Percentiles rank a stretch among this genome's conserved stretches.
Conservation (phyloP, 2,797 vertebrate genomes). For the Enteromius unitaeniatus region DNA sequence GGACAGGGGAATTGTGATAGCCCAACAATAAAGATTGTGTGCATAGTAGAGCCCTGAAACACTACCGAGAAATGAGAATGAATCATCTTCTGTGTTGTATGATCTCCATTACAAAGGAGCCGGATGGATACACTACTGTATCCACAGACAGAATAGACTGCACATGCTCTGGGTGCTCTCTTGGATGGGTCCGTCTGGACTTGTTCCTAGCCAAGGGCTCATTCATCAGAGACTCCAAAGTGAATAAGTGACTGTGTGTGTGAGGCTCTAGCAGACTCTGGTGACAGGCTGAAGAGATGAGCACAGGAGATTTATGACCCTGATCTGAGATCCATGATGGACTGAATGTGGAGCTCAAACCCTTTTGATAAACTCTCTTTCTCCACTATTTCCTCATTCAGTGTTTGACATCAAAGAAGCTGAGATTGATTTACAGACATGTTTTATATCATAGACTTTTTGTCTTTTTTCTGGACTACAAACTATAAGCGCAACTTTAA, state of each 20-base stretch:
- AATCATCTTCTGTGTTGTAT: conserved; percentile 18
- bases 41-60: conserved; percentile 8
- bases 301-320: conserved; percentile 56
- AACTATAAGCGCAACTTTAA: not conserved
- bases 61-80: conserved; percentile 27
- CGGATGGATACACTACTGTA: not conserved
- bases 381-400: conserved; percentile 15
- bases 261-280: conserved; percentile 16
- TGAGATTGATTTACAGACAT: conserved; percentile 7
- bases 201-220: conserved; percentile 45
- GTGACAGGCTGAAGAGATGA: conserved; percentile 49
- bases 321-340: conserved; percentile 53
- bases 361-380: conserved; percentile 47
- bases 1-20: conserved; percentile 18
- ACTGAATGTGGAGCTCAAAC: conserved; percentile 46
- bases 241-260: conserved; percentile 38
- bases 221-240: conserved; percentile 52
- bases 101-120: conserved; percentile 44
- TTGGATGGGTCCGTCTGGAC: conserved; percentile 45
- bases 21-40: conserved; percentile 27
- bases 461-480: not conserved
- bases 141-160: conserved; percentile 20
- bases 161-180: conserved; percentile 36
- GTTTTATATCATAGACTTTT: conserved; percentile 8
- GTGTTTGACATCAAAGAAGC: not conserved